Conservation (phyloP, 1,140 invertebrate species). For the Caenorhabditis latens region DNA sequence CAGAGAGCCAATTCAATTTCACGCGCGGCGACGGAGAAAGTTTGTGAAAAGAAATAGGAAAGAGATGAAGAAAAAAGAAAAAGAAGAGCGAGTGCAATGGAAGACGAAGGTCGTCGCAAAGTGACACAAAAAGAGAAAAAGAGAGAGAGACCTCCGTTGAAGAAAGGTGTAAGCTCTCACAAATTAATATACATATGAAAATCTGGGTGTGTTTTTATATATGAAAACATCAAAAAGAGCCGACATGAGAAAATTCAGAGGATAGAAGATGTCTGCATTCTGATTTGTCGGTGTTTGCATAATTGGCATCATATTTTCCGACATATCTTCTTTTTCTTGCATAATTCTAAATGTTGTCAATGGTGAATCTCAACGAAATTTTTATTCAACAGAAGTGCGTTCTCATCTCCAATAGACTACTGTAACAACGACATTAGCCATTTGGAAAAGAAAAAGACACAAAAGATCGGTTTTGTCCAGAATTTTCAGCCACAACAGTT, state of each 20-base stretch:
- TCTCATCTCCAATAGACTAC: constrained; percentile 4
- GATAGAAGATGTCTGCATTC: too few species aligned
- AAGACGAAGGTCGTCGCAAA: background rate
- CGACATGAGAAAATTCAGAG: too few species aligned
- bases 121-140: constrained; percentile 30
- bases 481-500: constrained; percentile 44
- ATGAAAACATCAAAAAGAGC: too few species aligned
- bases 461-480: constrained; percentile 23
- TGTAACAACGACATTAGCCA: constrained; percentile 13
- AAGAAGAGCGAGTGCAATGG: background rate
- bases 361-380: too few species aligned
- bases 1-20: constrained; percentile 46
- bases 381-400: too few species aligned
- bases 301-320: too few species aligned
- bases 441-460: constrained; percentile 43
- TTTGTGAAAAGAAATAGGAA: constrained; percentile 35
- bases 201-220: too few species aligned
- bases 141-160: background rate
- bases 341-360: too few species aligned
- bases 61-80: constrained; percentile 23
- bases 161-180: constrained; percentile 10
- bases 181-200: background rate
- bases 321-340: too few species aligned
- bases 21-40: constrained; percentile 23
- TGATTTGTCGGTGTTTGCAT: too few species aligned